Percentiles rank a stretch among this genome's conserved stretches.
These are phyloP conservation scores for Siderastrea radians DNA, from an alignment of 92 coral and sea anemone species.

Conservation along the genomic window DNA sequence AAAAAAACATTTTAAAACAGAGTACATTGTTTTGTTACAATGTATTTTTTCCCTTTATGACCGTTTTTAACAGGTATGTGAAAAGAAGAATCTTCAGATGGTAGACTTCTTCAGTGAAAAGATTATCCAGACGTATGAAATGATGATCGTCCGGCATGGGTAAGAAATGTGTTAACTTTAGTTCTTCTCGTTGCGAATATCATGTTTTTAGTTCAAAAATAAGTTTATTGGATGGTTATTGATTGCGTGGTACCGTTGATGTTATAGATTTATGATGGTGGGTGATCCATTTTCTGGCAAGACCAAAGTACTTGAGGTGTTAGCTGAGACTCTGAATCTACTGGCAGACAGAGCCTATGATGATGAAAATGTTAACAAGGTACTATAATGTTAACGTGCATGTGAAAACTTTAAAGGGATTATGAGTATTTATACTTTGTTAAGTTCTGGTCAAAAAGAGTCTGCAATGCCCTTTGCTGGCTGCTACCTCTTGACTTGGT, in stretches of 20 bases:
- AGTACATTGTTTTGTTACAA: background rate
- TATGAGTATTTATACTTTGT: background rate
- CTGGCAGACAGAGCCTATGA: constrained; percentile 89
- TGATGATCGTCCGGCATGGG: constrained; percentile 99
- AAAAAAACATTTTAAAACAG: background rate
- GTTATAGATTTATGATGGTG: constrained; percentile 96
- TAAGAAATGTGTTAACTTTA: constrained; percentile 39
- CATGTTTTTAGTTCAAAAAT: background rate
- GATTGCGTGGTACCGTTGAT: background rate
- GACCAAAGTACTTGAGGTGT: constrained; percentile 91
- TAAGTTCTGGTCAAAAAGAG: background rate
- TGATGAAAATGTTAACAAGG: constrained; percentile 98
- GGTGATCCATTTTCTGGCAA: constrained; percentile 99
- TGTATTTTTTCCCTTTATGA: background rate
- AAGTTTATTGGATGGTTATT: background rate
- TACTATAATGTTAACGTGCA: background rate
- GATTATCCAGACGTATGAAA: constrained; percentile 97
- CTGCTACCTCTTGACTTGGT: background rate
- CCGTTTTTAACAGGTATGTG: constrained; percentile 73
- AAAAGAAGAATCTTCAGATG: constrained; percentile 90
- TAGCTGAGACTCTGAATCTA: constrained; percentile 89
- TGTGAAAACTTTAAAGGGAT: too few relatives aligned
- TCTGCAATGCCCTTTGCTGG: background rate
- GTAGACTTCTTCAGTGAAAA: constrained; percentile 98
- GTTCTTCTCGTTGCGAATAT: background rate